Base-by-base conservation (phyloP, 2,888 invertebrate genomes). In the Tinea trinotella region DNA sequence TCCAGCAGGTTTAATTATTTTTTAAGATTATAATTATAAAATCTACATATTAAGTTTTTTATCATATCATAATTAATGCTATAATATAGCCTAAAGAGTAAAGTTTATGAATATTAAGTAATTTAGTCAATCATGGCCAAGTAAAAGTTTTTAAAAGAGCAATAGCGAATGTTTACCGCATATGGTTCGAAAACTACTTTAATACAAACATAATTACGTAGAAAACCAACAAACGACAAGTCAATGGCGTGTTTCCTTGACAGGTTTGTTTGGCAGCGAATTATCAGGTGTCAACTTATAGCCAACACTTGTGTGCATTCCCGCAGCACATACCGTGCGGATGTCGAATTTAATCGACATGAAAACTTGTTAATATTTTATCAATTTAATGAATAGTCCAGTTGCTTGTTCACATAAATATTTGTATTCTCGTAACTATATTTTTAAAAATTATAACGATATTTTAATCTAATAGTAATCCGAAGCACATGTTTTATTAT, bases 281-380 rank as follows among this genome's bases (percentile, higher is more conserved):
- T 40, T 40, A 40, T 40, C 13, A 40, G 40, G 7, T 15, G 40
- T 40, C 40, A 40, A 40, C 12, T 40, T n/a, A 13, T 40, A 40
- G 1, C 20, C 7, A n/a, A 54, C 54, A 54, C 54, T 44, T 44
- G n/a, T n/a, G 54, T 44, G 22, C 22, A 15, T 54, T 54, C 44
- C 40, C 24, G 22, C 54, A 54, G 44, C 44, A 18, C 40, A 13
- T 15, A 6, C 7, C 40, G 13, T 15, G 18, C 13, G 13, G n/a
- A n/a, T 7, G 12, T 15, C 10, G 12, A 44, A 44, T 44, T 17
- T 44, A 44, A 44, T 13, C 15, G 13, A 44, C 44, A n/a, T 9
- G 15, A 13, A 10, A 44, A n/a, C 3, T 2, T 44, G 30, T 30
- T 30, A 7, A 7, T n/a, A 30, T n/a, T n/a, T n/a, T n/a, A n/a